A percentile compares a stretch with the other conserved stretches of the same genome.
These are phyloP conservation scores for Rostratula benghalensis DNA, from an alignment of 2,113 vertebrate genomes.

Conservation along the genomic window DNA sequence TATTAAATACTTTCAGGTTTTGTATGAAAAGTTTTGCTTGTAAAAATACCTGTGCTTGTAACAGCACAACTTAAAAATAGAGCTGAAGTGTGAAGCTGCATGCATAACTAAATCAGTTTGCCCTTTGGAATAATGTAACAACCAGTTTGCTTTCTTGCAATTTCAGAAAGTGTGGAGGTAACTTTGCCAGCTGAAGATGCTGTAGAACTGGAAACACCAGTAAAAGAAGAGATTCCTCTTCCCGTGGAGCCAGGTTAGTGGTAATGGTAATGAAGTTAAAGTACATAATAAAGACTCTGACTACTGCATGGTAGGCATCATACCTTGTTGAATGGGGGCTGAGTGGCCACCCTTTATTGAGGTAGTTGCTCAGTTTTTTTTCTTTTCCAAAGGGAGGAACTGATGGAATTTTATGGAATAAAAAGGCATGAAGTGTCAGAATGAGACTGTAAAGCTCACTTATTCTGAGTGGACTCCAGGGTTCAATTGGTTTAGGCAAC, in stretches of 20 bases:
- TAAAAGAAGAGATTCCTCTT: conserved; percentile 72
- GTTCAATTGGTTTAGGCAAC: neutral
- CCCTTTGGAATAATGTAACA: neutral
- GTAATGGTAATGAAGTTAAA: neutral
- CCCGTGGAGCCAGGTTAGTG: conserved; percentile 73
- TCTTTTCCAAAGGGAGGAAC: neutral
- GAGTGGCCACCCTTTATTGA: neutral
- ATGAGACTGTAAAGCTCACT: neutral
- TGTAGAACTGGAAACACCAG: conserved; percentile 73
- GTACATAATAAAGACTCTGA: neutral
- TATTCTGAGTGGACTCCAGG: neutral
- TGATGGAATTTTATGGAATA: neutral
- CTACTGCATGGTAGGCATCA: neutral
- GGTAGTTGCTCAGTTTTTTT: neutral
- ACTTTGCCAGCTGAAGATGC: conserved; percentile 74
- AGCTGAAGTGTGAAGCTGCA: neutral
- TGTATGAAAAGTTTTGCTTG: too few relatives aligned
- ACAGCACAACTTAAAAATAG: neutral
- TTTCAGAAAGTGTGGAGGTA: conserved; percentile 78
- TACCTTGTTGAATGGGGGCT: neutral
- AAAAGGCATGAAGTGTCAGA: neutral
- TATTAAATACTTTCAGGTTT: neutral
- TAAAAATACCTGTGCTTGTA: neutral
- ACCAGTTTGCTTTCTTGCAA: conserved; percentile 6
- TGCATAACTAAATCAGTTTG: neutral